phyloP scores from a whole-genome alignment of 2,113 vertebrate genomes.

The Protobothrops flavoviridis region DNA sequence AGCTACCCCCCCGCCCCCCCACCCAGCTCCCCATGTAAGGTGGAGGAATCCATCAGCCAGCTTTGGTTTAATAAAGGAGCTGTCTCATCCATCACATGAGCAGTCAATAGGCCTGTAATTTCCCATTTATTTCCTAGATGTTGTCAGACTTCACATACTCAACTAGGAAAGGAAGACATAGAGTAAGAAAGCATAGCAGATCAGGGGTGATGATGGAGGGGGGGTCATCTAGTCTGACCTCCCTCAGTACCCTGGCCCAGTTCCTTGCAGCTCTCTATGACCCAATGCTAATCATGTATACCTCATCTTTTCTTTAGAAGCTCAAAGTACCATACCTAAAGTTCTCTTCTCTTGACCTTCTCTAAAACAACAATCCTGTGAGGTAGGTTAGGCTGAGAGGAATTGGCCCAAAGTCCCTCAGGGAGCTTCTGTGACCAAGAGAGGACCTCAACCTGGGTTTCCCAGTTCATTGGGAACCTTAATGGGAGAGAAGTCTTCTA shows the following conservation, averaged over 20 bases:
- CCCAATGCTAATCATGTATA: background rate
- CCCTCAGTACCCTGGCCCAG: background rate
- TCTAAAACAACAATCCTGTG: background rate
- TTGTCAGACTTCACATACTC: conserved; percentile 9
- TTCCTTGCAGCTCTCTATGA: background rate
- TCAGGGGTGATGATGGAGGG: background rate
- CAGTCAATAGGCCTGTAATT: conserved; percentile 21
- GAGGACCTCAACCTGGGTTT: background rate
- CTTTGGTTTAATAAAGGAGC: conserved; percentile 16
- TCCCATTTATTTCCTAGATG: conserved; percentile 8
- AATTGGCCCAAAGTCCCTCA: background rate
- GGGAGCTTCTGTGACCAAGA: background rate
- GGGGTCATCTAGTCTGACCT: background rate
- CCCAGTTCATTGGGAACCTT: background rate
- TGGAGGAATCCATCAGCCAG: background rate
- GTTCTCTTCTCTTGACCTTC: background rate
- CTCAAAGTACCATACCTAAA: background rate
- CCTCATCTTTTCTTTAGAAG: background rate
- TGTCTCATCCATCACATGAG: conserved; percentile 3
- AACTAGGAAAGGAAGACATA: background rate
- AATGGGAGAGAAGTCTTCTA: background rate
- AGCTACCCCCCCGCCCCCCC: background rate
- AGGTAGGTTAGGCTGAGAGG: background rate
- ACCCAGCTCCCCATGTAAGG: background rate
- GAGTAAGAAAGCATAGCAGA: background rate